A percentile compares a stretch with the other conserved stretches of the same genome.
Conservation (phyloP, 2,797 vertebrate species). For the Cuniculus paca region DNA sequence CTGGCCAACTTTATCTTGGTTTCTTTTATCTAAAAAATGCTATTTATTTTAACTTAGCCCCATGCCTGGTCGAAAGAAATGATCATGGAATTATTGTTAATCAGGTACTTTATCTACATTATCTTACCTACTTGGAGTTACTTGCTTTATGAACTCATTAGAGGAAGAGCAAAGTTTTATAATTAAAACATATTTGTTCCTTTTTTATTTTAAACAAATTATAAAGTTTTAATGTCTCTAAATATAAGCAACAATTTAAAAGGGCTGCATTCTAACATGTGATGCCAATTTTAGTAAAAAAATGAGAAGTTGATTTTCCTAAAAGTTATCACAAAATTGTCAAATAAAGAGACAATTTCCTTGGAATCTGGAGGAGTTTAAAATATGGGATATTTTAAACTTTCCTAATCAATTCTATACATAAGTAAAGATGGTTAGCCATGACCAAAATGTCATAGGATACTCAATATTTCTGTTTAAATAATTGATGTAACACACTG, state of each 20-base stretch:
- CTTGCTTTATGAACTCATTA: not conserved
- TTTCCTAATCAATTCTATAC: constrained; percentile 23
- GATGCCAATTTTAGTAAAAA: constrained; percentile 48
- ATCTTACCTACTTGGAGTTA: not conserved
- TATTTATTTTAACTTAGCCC: not conserved
- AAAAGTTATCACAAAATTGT: constrained; percentile 56
- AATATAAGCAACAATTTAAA: constrained; percentile 45
- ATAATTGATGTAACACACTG: not conserved
- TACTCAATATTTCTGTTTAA: not conserved
- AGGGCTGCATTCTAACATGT: not conserved
- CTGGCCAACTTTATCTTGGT: not conserved
- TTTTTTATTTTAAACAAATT: constrained; percentile 20
- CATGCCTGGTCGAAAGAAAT: constrained; percentile 1
- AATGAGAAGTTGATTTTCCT: constrained; percentile 61
- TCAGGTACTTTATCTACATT: not conserved
- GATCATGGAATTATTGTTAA: not conserved
- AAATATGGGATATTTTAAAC: not conserved
- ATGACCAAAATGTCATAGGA: not conserved
- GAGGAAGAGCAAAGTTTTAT: not conserved
- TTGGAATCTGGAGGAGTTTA: not conserved
- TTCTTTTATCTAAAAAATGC: not conserved
- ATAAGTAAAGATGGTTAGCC: not conserved
- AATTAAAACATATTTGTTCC: constrained; percentile 11
- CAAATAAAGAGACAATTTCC: not conserved
- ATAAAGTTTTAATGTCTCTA: constrained; percentile 10